Base-by-base conservation (phyloP, 2,113 vertebrate genomes). In the Columba janthina region DNA sequence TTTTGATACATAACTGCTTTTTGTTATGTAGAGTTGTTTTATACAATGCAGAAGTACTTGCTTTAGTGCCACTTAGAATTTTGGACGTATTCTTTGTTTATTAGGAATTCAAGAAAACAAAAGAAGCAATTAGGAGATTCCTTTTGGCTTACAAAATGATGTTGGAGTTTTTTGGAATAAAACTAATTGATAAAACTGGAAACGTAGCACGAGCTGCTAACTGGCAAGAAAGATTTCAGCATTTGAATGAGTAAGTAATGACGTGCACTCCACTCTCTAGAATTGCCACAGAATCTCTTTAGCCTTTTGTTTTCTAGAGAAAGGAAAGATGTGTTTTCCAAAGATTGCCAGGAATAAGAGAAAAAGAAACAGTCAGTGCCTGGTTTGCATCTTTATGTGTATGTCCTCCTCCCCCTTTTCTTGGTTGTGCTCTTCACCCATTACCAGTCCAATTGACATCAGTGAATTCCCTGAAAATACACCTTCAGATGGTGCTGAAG, bases 21-120 rank as follows among this genome's bases (percentile, higher is more conserved):
- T 91, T 93, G 32, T 91, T 72, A 20, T 21, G 21, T 71, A 32
- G 67, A 87, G 32, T 90, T 91, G 71, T 91, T 94, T 31, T 71
- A 42, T 15, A 38, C 25, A 64, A 42, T 51, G 46, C 53, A 87
- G 51, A 81, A 72, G 50, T 58, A 70, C 25, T 79, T 62, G 5
- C 74, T 89, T 88, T 90, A 89, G 58, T 86, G 78, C 46, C 72
- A 65, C 32, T 95, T 69, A 71, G 72, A 76, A 77, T 96, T 88
- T 95, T 14, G 44, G 32, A 32, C 1, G 3, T 88, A 31, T 54
- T 94, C 67, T 72, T 83, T 92, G 31, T 85, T 61, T 95, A 17
- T 88, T 97, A 99, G 99, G 99, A 99, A 98, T 99, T 99, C 98
- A 99, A 99, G 98, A 99, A 98, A 97, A 99, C 98, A 90, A 99